phyloP scores from a whole-genome alignment of 2,888 invertebrate genomes.

The Sinodicranocentrus sp. region DNA sequence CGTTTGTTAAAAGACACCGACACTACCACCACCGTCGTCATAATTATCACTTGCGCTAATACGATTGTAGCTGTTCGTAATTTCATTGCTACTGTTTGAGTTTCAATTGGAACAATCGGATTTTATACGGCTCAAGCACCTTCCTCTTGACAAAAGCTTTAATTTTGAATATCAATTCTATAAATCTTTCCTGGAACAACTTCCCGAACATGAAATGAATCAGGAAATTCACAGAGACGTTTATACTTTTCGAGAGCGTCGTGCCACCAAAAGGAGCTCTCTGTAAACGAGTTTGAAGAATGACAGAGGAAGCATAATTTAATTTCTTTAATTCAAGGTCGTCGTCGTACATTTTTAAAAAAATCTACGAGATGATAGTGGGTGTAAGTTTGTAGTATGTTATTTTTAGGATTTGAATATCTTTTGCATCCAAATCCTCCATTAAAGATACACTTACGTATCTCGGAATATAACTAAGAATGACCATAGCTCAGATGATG shows the following conservation, averaged over 20 bases:
- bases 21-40: no score
- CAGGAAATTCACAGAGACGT: slow-evolving; percentile 29
- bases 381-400: no score
- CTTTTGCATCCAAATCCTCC: background rate
- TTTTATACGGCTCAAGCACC: no score
- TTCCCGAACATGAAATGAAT: slow-evolving; percentile 29
- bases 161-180: background rate
- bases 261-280: slow-evolving; percentile 42
- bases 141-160: background rate
- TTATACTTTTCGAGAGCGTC: slow-evolving; percentile 27
- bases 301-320: background rate
- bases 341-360: no score
- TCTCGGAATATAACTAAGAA: slow-evolving; percentile 29
- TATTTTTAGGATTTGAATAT: no score
- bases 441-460: slow-evolving; percentile 38
- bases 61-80: no score
- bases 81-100: no score
- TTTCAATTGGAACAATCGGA: no score
- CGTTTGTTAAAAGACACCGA: no score
- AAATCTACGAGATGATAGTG: no score
- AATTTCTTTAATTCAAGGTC: no score
- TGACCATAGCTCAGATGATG: background rate
- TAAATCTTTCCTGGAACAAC: slow-evolving; percentile 21
- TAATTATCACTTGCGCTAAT: no score
- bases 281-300: slow-evolving; percentile 21